phyloP scores from a whole-genome alignment of 2,113 vertebrate genomes.

The Mustelus asterias region DNA sequence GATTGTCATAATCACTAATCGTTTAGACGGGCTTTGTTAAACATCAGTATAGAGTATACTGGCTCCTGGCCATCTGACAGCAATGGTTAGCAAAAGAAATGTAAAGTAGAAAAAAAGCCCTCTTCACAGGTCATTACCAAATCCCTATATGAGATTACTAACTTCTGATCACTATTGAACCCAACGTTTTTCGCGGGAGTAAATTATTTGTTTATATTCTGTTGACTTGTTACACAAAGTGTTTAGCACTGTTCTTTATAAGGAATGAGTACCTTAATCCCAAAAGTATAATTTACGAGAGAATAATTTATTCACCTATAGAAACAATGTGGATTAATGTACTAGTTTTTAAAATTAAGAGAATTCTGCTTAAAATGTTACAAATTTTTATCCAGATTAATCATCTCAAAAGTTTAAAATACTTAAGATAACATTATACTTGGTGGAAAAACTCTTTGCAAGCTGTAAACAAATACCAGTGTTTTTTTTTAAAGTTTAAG shows the following conservation, averaged over 20 bases:
- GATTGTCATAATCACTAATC: neutral
- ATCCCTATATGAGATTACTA: neutral
- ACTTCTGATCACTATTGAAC: neutral
- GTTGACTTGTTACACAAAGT: neutral
- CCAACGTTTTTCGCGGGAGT: neutral
- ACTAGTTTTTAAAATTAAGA: neutral
- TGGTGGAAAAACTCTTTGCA: neutral
- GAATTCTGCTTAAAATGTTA: neutral
- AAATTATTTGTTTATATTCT: neutral
- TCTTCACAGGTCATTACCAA: neutral
- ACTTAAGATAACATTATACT: neutral
- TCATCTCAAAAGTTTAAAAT: neutral
- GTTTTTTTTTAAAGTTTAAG: too few relatives aligned
- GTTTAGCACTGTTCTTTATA: neutral
- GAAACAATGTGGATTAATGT: neutral
- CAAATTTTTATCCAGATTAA: neutral
- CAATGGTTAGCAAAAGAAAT: neutral
- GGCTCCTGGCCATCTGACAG: neutral
- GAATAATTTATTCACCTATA: neutral
- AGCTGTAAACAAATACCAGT: neutral
- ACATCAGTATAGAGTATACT: neutral
- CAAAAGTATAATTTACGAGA: neutral
- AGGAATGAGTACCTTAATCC: neutral
- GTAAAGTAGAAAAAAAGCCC: neutral
- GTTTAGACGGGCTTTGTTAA: neutral